phyloP scores from a whole-genome alignment of 2,797 vertebrate genomes.

The Phylloscopus collybita region DNA sequence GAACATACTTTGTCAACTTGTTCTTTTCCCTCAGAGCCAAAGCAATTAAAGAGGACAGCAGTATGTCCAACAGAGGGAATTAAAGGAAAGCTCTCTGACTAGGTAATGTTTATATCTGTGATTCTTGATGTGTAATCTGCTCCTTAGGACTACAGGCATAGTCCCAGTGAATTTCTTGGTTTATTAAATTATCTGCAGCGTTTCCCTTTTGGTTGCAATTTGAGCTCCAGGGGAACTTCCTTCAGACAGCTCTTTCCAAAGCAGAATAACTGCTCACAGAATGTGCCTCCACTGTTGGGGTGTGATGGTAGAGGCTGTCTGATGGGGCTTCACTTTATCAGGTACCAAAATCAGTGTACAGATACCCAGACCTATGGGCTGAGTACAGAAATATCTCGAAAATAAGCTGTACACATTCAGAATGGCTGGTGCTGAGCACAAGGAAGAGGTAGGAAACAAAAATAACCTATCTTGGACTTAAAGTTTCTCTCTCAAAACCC shows the following conservation, averaged over 20 bases:
- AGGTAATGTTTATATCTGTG: neutral
- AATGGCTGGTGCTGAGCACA: neutral
- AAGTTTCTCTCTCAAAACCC: neutral
- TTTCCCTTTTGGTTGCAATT: neutral
- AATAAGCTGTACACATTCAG: neutral
- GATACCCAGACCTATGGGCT: neutral
- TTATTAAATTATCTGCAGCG: neutral
- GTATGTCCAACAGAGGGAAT: neutral
- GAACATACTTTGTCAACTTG: neutral
- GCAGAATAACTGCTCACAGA: neutral
- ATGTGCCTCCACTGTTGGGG: rapidly evolving
- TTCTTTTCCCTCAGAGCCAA: neutral
- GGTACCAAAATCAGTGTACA: neutral
- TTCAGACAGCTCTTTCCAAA: neutral
- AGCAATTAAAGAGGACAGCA: neutral
- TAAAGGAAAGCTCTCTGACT: neutral
- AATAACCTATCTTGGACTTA: neutral
- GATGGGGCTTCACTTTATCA: neutral
- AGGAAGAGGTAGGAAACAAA: neutral
- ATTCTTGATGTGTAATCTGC: neutral
- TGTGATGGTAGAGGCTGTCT: neutral
- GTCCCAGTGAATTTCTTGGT: neutral
- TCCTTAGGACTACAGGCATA: neutral
- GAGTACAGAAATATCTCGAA: neutral
- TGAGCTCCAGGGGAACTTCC: neutral